These are phyloP conservation scores for Seira musarum DNA, from an alignment of 2,888 invertebrate species.

Conservation along the genomic window DNA sequence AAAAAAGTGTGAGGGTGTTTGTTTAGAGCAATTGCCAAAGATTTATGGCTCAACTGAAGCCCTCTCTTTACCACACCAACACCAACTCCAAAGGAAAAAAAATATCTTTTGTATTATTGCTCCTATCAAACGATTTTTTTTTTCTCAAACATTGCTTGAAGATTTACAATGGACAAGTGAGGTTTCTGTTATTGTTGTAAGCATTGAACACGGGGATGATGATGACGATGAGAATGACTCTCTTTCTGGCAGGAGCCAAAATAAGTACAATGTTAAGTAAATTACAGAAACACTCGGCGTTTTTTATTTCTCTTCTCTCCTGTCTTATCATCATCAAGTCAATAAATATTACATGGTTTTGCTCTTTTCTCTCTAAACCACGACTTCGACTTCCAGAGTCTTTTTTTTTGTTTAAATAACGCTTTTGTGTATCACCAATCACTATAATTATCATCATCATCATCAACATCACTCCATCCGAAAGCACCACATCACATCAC, in stretches of 20 bases:
- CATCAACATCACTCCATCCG: conserved; percentile 25
- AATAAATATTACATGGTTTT: conserved; percentile 60
- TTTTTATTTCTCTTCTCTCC: conserved; percentile 16
- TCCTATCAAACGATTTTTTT: conserved; percentile 8
- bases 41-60: conserved; percentile 52
- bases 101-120: conserved; percentile 8
- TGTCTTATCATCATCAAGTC: conserved; percentile 58
- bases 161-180: conserved; percentile 65
- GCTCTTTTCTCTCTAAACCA: conserved; percentile 32
- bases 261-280: conserved; percentile 34
- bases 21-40: conserved; percentile 60
- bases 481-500: background rate
- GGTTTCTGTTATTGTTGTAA: conserved; percentile 54
- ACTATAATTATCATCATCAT: conserved; percentile 50
- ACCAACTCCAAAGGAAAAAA: background rate
- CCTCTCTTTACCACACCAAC: background rate
- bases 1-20: conserved; percentile 57
- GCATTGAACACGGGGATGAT: conserved; percentile 30
- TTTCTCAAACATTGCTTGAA: conserved; percentile 24
- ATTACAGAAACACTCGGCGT: conserved; percentile 33
- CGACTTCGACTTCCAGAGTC: conserved; percentile 21
- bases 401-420: conserved; percentile 12
- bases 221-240: no score
- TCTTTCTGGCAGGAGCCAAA: conserved; percentile 57
- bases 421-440: conserved; percentile 44